Conservation (phyloP, 2,113 vertebrate species). For the Notarius quadriscutis region DNA sequence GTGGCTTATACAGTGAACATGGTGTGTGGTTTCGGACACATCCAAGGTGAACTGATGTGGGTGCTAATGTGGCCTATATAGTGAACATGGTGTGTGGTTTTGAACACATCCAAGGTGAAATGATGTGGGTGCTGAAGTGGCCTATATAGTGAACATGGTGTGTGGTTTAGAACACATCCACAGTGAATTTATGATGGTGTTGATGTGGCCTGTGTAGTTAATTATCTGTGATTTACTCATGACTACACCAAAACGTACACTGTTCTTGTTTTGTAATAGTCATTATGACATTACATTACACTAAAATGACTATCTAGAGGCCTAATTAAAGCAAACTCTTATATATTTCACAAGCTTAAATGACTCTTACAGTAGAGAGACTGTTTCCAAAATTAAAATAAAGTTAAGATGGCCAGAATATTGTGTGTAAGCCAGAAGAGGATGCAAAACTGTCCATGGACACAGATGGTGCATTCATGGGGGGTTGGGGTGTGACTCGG, state of each 20-base stretch:
- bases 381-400: neutral
- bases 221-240: neutral
- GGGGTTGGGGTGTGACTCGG: neutral
- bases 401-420: neutral
- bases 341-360: neutral
- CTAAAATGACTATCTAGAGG: neutral
- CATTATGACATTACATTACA: neutral
- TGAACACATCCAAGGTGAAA: neutral
- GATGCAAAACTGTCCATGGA: neutral
- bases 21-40: neutral
- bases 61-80: neutral
- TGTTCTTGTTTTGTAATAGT: neutral
- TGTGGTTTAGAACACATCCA: neutral
- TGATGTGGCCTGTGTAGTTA: neutral
- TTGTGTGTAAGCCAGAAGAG: conserved; percentile 19
- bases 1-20: neutral
- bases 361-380: neutral
- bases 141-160: neutral
- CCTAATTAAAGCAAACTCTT: neutral
- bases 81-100: neutral
- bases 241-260: neutral
- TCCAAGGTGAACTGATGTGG: too few relatives aligned
- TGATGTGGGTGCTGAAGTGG: neutral
- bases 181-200: neutral
- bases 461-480: conserved; percentile 24